Evolutionary conservation across 2,888 invertebrate genomes (phyloP).

Genomic region (Macroteleia sp.): DNA sequence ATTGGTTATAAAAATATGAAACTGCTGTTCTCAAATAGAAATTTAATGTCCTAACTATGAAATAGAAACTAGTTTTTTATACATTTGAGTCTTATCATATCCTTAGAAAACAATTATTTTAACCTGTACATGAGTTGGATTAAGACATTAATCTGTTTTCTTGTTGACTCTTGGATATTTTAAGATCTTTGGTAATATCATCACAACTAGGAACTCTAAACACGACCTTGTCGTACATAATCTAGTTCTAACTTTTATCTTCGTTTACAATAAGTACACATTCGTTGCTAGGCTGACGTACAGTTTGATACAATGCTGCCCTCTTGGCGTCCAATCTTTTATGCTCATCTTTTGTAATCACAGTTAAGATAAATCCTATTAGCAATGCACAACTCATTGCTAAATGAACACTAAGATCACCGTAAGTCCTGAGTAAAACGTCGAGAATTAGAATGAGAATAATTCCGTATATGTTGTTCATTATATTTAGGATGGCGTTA

Average conservation of each 20-base stretch:
- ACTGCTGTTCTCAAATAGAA: too few relatives aligned
- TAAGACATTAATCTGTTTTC: too few relatives aligned
- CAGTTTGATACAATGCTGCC: conserved; percentile 49
- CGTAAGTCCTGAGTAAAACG: conserved; percentile 73
- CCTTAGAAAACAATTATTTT: too few relatives aligned
- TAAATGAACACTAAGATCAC: conserved; percentile 80
- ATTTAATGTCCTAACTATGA: too few relatives aligned
- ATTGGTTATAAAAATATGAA: too few relatives aligned
- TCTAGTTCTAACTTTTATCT: background rate
- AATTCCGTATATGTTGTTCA: conserved; percentile 79
- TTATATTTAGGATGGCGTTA: conserved; percentile 88
- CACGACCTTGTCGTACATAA: too few relatives aligned
- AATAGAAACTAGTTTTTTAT: too few relatives aligned
- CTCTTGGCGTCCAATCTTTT: conserved; percentile 74
- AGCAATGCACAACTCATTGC: conserved; percentile 74
- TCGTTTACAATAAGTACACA: conserved; percentile 8
- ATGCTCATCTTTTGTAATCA: conserved; percentile 77
- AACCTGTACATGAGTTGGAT: too few relatives aligned
- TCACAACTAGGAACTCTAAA: conserved; percentile 11
- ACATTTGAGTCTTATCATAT: too few relatives aligned
- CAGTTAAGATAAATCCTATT: conserved; percentile 75
- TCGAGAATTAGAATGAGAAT: conserved; percentile 77
- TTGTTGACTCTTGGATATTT: too few relatives aligned
- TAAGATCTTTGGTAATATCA: conserved; percentile 34
- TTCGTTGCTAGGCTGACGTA: background rate